phyloP scores from a whole-genome alignment of 2,113 vertebrate species.

The Physeter macrocephalus region DNA sequence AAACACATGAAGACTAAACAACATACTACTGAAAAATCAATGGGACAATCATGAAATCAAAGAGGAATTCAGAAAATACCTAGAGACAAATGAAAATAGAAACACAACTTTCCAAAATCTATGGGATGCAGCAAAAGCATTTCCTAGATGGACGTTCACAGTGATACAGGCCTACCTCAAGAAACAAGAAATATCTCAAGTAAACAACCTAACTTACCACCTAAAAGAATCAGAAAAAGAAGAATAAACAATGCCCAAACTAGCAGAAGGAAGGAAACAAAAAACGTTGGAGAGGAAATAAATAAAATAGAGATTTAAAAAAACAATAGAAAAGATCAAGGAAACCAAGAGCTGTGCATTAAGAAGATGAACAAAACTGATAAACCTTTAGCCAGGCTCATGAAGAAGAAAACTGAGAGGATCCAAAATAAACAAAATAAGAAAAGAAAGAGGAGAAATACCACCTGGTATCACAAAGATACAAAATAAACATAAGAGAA shows the following conservation, averaged over 20 bases:
- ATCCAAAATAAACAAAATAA: not conserved
- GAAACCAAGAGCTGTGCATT: not conserved
- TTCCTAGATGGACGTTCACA: not conserved
- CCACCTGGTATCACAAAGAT: not conserved
- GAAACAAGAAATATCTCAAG: too few relatives aligned
- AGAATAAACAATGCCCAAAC: not conserved
- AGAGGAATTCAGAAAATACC: too few relatives aligned
- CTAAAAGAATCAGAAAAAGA: not conserved
- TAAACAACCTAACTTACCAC: not conserved
- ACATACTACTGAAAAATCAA: too few relatives aligned
- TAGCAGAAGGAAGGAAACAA: not conserved
- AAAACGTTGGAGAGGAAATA: not conserved
- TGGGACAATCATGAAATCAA: too few relatives aligned
- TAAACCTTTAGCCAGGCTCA: not conserved
- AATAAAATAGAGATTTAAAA: not conserved
- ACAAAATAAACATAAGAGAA: not conserved
- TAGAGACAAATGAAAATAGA: too few relatives aligned
- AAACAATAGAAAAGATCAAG: not conserved
- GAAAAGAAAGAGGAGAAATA: not conserved
- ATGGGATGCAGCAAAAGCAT: too few relatives aligned
- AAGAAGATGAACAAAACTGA: not conserved
- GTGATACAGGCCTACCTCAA: not conserved
- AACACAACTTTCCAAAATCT: too few relatives aligned
- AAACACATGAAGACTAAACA: too few relatives aligned
- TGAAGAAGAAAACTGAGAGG: not conserved